Base-by-base conservation (phyloP, 2,113 vertebrate species). In the Polypterus senegalus region DNA sequence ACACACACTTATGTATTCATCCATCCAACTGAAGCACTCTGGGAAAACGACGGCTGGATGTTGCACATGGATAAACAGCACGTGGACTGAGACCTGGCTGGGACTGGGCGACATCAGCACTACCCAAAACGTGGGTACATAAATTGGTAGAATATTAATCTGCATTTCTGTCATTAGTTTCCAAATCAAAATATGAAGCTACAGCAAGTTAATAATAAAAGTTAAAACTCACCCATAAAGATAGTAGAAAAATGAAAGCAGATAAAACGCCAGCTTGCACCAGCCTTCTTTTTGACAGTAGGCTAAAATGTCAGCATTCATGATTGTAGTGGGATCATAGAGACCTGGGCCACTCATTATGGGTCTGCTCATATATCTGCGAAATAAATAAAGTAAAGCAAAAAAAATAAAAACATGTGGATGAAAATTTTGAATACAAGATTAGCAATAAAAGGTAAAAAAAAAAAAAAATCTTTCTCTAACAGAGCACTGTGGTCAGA, bases 201-300 rank as follows among this genome's bases (percentile, higher is more conserved):
- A 44, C 4, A 59, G 1, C 27, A 27, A 27, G 27, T 27, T 27
- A 27, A 27, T 27, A 27, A 63, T 5, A 62, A 44, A 4, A 48
- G 2, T 3, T 5, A 58, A 47, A 7, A 77, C 83, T 74, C 88
- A 99, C 96, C 96, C 94, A 8, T 98, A 99, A 71, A 99, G 86
- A 85, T 98, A 99, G 89, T 98, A 99, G 88, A 99, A 98, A 89
- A 99, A 99, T 1, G 94, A 97, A 60, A 99, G 87, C 66, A 99
- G 92, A 80, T 98, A 98, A 83, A 98, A 99, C 47, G 96, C 96
- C 52, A 99, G 84, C 79, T 99, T 99, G 86, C 96, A 99, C 96
- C 96, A 99, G 77, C 95, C 95, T 76, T 99, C 96, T 75, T 99
- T 99, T 86, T 98, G 95, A 89, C 96, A 98, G 79, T 92, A 99